Percentiles rank a stretch among this genome's conserved stretches.
Conservation (phyloP, 2,888 invertebrate species). For the Meganola albula region DNA sequence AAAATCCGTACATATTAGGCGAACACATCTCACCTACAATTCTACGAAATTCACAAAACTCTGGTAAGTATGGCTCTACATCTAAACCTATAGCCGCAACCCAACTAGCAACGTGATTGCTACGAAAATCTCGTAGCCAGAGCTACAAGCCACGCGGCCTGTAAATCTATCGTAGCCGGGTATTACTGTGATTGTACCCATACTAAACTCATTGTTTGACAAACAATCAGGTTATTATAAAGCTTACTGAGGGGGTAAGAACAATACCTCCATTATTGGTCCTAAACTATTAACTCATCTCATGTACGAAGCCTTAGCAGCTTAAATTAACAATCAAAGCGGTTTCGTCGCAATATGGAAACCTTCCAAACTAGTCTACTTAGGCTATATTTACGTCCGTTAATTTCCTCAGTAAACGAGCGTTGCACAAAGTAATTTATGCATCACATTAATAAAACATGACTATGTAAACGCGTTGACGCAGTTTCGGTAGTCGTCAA, state of each 20-base stretch:
- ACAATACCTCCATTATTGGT: conserved; percentile 8
- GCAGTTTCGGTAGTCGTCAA: conserved; percentile 22
- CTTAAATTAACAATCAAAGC: conserved; percentile 36
- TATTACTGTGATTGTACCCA: too few species aligned
- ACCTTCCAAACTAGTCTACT: conserved; percentile 42
- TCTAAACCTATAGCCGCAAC: too few species aligned
- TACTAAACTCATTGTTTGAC: background rate
- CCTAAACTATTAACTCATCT: conserved; percentile 11
- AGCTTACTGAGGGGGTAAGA: conserved; percentile 2
- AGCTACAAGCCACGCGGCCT: too few species aligned
- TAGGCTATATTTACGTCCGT: conserved; percentile 36
- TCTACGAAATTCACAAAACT: too few species aligned
- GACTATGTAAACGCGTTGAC: conserved; percentile 45
- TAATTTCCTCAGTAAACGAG: conserved; percentile 50
- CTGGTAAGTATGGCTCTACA: too few species aligned
- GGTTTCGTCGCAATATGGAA: conserved; percentile 34
- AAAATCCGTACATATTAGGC: too few species aligned
- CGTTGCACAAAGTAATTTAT: conserved; percentile 56
- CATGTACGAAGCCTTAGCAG: conserved; percentile 23
- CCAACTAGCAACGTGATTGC: too few species aligned
- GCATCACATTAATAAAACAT: conserved; percentile 61
- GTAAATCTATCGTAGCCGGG: too few species aligned
- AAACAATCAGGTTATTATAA: background rate
- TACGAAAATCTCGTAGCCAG: too few species aligned
- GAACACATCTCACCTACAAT: too few species aligned